Evolutionary conservation across 2,888 invertebrate species (phyloP), one percentile per base, ranked within the genome.

Genomic region (Atethmia centrago): DNA sequence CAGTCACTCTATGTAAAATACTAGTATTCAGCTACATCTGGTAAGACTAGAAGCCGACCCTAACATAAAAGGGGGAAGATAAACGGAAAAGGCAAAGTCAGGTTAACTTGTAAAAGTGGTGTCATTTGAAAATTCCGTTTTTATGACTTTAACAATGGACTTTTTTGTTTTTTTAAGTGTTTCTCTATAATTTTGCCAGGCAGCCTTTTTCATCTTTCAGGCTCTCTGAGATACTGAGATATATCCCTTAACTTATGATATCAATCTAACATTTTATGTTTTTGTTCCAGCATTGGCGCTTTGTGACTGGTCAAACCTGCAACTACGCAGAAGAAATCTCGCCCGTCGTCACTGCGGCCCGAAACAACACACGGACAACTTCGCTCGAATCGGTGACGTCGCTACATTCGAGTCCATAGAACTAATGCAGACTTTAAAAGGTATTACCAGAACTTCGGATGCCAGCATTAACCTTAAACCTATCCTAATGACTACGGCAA

Each of bases 231-330:
- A 62, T 25, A n/a, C n/a, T n/a, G n/a, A n/a, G n/a, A n/a, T n/a
- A n/a, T n/a, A 2, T 28, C 21, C 4, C 14, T 62, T 1, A 62
- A 25, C 3, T 61, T 12, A 12, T 14, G 12, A 47, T 10, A 12
- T 42, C 21, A 47, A 21, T 28, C 3, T 49, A 63, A 21, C 21
- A 10, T 63, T n/a, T 10, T 16, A 4, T 0, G 14, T 51, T 16
- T 51, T 5, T 1, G 51, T 90, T 96, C 47, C 97, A 98, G 98
- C 98, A 77, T 94, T 98, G 86, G 98, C 98, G 0, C 97, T 99
- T 36, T 98, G 98, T 93, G 98, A 98, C 91, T 98, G 98, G 98
- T 98, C 98, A 0, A 97, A 97, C 77, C 96, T 98, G 0, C 99
- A 99, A 91, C 97, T 98, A 71, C 97, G 97, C 2, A 96, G 98